Base-by-base conservation (phyloP, 2,797 vertebrate species). In the Ataeniobius toweri region DNA sequence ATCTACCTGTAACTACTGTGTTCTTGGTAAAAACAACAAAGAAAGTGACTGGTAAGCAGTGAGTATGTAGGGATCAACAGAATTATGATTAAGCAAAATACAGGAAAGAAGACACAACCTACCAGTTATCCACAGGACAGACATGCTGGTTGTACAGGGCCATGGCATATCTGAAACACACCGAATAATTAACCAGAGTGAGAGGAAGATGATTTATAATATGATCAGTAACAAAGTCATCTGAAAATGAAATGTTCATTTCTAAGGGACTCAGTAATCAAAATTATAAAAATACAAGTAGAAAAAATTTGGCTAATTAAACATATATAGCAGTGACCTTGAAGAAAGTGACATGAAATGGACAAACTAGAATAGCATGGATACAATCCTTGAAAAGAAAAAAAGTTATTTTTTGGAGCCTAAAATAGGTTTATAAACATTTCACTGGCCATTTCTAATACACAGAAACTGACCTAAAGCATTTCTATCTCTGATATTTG, bases 91-190 rank as follows among this genome's bases (percentile, higher is more conserved):
- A 68, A 71, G 28, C 39, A 80, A 79, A 77, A 71, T 3, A 67
- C 18, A 72, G 31, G 22, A 76, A 0, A 36, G 31, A 75, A 77
- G 3, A 26, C 77, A 31, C 18, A 75, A 86, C 91, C 4, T 92
- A 96, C 96, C 96, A 96, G 91, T 96, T 96, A 88, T 96, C 92
- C 88, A 96, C 94, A 73, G 96, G 96, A 89, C 96, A 96, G 77
- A 96, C 94, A 36, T 96, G 96, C 81, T 96, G 95, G 91, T 96
- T 96, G 92, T 95, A 95, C 72, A 96, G 87, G 73, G 96, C 96
- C 96, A 96, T 95, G 84, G 95, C 95, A 16, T 96, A 96, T 81
- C 96, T 96, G 80, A 12, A 88, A 83, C 16, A 78, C 41, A 81
- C 1, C 56, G 7, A 22, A 16, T 22, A n/a, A 76, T 84, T 63